phyloP scores from a whole-genome alignment of 2,113 vertebrate genomes.

The Vulpes vulpes region DNA sequence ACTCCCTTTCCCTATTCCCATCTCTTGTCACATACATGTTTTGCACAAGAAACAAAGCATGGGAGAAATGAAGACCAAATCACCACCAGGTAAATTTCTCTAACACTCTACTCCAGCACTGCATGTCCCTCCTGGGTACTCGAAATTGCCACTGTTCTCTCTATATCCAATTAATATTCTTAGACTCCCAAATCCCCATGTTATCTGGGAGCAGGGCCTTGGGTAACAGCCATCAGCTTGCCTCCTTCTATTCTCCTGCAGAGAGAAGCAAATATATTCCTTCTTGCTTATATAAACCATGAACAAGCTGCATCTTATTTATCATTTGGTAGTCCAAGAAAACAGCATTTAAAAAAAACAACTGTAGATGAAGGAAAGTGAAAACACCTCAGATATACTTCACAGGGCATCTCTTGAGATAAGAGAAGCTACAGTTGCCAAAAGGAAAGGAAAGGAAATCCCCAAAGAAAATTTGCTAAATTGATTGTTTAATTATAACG shows the following conservation, averaged over 20 bases:
- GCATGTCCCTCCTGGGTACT: background rate
- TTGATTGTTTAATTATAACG: conserved; percentile 87
- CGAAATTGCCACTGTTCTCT: background rate
- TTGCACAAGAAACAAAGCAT: conserved; percentile 20
- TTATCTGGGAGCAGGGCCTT: accelerated
- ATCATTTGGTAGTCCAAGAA: conserved; percentile 70
- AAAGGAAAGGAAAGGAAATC: conserved; percentile 83
- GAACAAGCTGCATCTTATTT: conserved; percentile 77
- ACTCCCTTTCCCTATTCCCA: conserved; percentile 31
- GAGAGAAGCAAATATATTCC: conserved; percentile 8
- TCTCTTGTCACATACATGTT: conserved; percentile 14
- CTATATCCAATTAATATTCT: background rate
- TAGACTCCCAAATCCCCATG: background rate
- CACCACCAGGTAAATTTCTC: background rate
- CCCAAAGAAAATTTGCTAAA: conserved; percentile 85
- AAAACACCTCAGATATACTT: conserved; percentile 76
- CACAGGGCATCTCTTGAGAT: conserved; percentile 79
- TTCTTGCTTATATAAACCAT: conserved; percentile 75
- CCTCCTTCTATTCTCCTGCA: conserved; percentile 59
- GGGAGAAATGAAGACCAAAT: background rate
- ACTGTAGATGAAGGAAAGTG: conserved; percentile 69
- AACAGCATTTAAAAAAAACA: conserved; percentile 65
- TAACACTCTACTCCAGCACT: background rate
- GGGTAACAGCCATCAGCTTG: background rate
- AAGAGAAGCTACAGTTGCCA: conserved; percentile 68